Evolutionary conservation across 2,888 invertebrate genomes (phyloP), one percentile per base, ranked within the genome.

Genomic region (Noctua pronuba): DNA sequence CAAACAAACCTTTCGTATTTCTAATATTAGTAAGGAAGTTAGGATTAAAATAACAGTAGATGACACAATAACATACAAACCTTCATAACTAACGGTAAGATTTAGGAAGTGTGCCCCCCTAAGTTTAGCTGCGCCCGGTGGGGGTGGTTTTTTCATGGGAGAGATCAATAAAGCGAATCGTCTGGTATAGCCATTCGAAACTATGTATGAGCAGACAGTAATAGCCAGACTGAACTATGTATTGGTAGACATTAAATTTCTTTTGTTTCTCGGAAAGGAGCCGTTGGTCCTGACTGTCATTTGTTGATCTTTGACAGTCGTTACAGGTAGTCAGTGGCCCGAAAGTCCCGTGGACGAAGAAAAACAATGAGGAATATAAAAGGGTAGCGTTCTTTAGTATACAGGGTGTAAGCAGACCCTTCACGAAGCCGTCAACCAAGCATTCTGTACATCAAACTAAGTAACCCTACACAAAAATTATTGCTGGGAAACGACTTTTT

Each of bases 111-210:
- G 28, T 28, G 18, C 11, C 18, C 21, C 24, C 13, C 58, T 58
- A 16, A 31, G n/a, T 31, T 2, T 4, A n/a, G 41, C 41, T 16
- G 2, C 35, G 4, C 73, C 44, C 44, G 16, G n/a, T 31, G 73
- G 73, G 73, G 73, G 55, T 55, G 73, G 31, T 13, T n/a, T 73
- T 73, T 74, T 73, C 55, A n/a, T 73, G 21, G 41, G 31, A 21
- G 11, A 73, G 72, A 74, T 74, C 74, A 74, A 64, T 75, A 75
- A 41, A 74, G 35, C 38, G 35, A 35, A 58, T 44, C 55, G 74
- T 58, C 55, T 74, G 44, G 74, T 58, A 21, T 73, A 35, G 31
- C 58, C 16, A 58, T 18, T 1, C 0, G 35, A n/a, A 72, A n/a
- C 35, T 35, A 24, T 58, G 55, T 13, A 55, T 13, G 11, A 55